phyloP scores from a whole-genome alignment of 2,888 invertebrate genomes.

The Acanthosoma haemorrhoidale region DNA sequence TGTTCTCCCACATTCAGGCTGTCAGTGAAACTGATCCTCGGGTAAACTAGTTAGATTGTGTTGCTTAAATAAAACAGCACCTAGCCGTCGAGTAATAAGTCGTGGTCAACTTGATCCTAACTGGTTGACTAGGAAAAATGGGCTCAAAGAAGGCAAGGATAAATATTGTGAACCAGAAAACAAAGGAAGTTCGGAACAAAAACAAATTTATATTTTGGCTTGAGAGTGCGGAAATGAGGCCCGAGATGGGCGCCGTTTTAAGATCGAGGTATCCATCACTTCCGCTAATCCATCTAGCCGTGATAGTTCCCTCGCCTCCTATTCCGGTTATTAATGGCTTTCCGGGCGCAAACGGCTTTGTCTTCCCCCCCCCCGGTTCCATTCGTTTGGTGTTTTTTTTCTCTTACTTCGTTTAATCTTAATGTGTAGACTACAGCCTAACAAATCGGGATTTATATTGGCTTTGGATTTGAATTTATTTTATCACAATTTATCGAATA shows the following conservation, averaged over 20 bases:
- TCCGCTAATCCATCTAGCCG: conserved; percentile 8
- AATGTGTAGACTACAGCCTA: background rate
- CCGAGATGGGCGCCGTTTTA: background rate
- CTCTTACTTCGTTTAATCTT: background rate
- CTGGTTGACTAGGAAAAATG: too few species aligned
- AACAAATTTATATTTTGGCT: background rate
- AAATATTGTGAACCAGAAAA: background rate
- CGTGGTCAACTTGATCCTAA: too few species aligned
- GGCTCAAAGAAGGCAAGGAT: too few species aligned
- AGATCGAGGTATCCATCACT: conserved; percentile 5
- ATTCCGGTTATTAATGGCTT: conserved; percentile 19
- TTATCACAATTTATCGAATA: too few species aligned
- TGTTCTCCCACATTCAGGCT: too few species aligned
- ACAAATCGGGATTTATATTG: conserved; percentile 2
- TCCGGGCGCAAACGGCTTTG: conserved; percentile 13
- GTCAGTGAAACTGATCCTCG: too few species aligned
- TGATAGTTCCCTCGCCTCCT: conserved; percentile 8
- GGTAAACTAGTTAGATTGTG: too few species aligned
- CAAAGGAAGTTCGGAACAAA: background rate
- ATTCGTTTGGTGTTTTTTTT: background rate
- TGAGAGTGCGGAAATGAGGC: background rate
- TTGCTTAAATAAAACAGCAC: too few species aligned
- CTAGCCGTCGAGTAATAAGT: too few species aligned
- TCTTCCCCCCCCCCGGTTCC: background rate
- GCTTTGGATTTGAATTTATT: too few species aligned